Conservation (phyloP, 2,113 vertebrate species). For the Menura novaehollandiae region DNA sequence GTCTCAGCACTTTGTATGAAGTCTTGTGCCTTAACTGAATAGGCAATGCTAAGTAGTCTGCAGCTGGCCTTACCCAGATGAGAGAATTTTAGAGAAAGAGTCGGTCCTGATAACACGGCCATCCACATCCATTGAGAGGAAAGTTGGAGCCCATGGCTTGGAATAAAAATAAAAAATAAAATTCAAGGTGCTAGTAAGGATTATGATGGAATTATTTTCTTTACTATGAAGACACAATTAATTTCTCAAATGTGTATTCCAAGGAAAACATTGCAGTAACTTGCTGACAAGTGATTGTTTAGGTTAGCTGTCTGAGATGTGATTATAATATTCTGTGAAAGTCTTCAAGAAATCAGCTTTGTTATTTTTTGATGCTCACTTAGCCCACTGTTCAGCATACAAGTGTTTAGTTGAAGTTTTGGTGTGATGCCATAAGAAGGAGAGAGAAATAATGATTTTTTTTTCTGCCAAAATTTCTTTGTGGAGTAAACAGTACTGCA, state of each 20-base stretch:
- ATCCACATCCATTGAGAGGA: slow-evolving; percentile 90
- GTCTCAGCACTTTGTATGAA: background rate
- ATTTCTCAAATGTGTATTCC: background rate
- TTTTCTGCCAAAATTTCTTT: background rate
- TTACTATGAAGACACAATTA: background rate
- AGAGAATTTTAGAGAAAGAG: slow-evolving; percentile 92
- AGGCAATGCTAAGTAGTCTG: background rate
- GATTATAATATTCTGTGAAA: background rate
- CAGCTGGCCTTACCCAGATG: slow-evolving; percentile 81
- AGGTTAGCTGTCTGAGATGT: background rate
- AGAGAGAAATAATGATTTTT: background rate
- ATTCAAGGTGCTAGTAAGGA: background rate
- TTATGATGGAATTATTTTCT: background rate
- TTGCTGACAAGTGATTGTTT: background rate
- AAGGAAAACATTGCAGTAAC: background rate
- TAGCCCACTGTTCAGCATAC: background rate
- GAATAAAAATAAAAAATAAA: slow-evolving; percentile 11
- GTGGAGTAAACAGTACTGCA: background rate
- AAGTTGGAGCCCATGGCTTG: slow-evolving; percentile 85
- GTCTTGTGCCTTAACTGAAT: background rate
- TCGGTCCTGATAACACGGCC: slow-evolving; percentile 86
- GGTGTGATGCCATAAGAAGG: background rate
- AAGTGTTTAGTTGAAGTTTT: background rate
- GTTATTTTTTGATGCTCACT: background rate
- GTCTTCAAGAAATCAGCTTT: background rate